A percentile compares a stretch with the other conserved stretches of the same genome.
Conservation (phyloP, 2,797 vertebrate genomes). For the Cottoperca gobio region DNA sequence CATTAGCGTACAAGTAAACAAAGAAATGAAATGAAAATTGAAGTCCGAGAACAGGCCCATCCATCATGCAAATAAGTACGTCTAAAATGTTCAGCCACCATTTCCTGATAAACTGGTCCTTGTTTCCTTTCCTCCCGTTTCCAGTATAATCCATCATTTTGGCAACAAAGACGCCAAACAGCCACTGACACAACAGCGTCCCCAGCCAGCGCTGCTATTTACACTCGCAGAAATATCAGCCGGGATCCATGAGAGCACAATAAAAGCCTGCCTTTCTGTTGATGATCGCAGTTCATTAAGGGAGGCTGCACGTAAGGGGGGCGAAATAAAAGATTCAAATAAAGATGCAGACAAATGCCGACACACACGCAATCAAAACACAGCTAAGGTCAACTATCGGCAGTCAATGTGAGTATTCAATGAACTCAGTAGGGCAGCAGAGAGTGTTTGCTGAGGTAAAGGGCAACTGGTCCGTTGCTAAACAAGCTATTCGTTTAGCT, state of each 20-base stretch:
- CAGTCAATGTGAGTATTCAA: slow-evolving; percentile 5
- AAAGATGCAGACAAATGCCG: slow-evolving; percentile 2
- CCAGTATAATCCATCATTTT: slow-evolving; percentile 70
- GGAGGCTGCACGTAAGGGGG: neutral
- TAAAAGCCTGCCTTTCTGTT: slow-evolving; percentile 14
- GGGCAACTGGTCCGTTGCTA: neutral
- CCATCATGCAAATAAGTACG: slow-evolving; percentile 56
- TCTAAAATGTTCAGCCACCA: slow-evolving; percentile 40
- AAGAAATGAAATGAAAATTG: slow-evolving; percentile 39
- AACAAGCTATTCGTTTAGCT: slow-evolving; percentile 22
- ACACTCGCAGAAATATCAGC: slow-evolving; percentile 49
- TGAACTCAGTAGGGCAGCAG: slow-evolving; percentile 27
- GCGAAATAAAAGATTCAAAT: slow-evolving; percentile 29
- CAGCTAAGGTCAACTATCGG: slow-evolving; percentile 3
- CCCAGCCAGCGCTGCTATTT: slow-evolving; percentile 36
- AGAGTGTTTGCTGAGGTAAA: slow-evolving; percentile 3
- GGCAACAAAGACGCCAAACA: slow-evolving; percentile 54
- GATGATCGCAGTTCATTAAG: slow-evolving; percentile 11
- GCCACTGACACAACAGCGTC: slow-evolving; percentile 34
- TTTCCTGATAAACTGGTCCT: slow-evolving; percentile 57
- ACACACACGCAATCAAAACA: slow-evolving; percentile 1
- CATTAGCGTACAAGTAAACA: slow-evolving; percentile 39
- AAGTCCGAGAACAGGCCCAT: slow-evolving; percentile 46
- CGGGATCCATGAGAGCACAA: slow-evolving; percentile 27
- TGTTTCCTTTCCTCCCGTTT: slow-evolving; percentile 53